Evolutionary conservation across 2,797 vertebrate genomes (phyloP), one percentile per base, ranked within the genome.

Genomic region (Coilia nasus): DNA sequence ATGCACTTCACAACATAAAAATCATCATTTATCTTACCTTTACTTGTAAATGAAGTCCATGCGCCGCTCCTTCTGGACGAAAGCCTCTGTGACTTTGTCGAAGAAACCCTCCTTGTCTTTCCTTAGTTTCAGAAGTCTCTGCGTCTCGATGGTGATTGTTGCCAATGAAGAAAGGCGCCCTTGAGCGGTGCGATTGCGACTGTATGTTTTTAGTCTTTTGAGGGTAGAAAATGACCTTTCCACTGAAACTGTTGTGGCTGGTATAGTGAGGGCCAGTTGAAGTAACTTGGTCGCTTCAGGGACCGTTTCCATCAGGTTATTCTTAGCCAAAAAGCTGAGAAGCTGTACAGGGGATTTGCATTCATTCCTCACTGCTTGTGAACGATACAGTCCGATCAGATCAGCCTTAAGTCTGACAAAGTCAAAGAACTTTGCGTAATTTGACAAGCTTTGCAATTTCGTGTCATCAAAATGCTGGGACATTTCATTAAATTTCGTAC

Each of bases 131-230:
- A 41, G 35, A 41, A 41, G 35, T 41, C 35, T 41, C 35, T 41
- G 35, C 35, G 35, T 41, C 35, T 41, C 35, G 28, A 82, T 82
- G 15, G 46, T n/a, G 31, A 82, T 28, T 44, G n/a, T 11, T 47
- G 81, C 81, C 44, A 83, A 28, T 10, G 50, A 54, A 12, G 50
- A 54, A 54, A 54, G 50, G 54, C 28, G 50, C 1, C 6, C 82
- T 83, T 59, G 50, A 12, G 17, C 56, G 6, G 82, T 83, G n/a
- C 82, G 2, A 44, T 83, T 83, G 9, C 25, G 54, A 83, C 25
- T 83, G 82, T 60, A 83, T 28, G 82, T 83, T 64, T 83, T 83
- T 5, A 83, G n/a, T 60, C 82, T 9, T 64, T 83, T 83, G 50
- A 83, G 21, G 12, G 82, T 54, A 83, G 82, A 57, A 28, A 83